Conservation (phyloP, 2,888 invertebrate genomes). For the Tenodera sinensis region DNA sequence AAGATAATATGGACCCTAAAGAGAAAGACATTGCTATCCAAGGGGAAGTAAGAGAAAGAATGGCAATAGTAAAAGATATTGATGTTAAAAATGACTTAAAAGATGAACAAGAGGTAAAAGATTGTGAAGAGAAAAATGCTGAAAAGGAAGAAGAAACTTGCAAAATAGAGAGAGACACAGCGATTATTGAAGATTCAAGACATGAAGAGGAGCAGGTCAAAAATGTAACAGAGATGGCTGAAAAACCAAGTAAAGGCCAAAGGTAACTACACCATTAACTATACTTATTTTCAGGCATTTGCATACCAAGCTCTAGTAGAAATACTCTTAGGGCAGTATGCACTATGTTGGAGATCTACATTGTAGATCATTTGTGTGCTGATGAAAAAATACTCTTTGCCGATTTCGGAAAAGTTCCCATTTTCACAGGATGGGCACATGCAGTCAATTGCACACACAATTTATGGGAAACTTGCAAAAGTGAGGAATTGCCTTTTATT, state of each 20-base stretch:
- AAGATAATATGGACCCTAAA: not conserved
- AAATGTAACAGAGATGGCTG: constrained; percentile 30
- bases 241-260: not conserved
- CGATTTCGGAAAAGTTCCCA: too few species aligned
- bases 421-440: too few species aligned
- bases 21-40: constrained; percentile 39
- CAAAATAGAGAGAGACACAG: constrained; percentile 14
- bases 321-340: too few species aligned
- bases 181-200: not conserved
- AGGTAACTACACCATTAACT: not conserved
- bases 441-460: too few species aligned
- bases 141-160: not conserved
- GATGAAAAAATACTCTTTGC: too few species aligned
- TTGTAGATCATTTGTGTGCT: too few species aligned
- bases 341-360: too few species aligned
- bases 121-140: constrained; percentile 24
- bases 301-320: not conserved
- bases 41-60: constrained; percentile 49
- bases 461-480: too few species aligned
- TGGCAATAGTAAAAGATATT: constrained; percentile 32
- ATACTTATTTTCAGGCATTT: not conserved
- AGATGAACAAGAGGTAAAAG: not conserved
- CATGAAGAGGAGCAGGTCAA: constrained; percentile 35
- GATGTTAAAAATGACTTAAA: not conserved
- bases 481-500: too few species aligned